Conservation (phyloP, 2,797 vertebrate genomes). For the Girardinus metallicus region DNA sequence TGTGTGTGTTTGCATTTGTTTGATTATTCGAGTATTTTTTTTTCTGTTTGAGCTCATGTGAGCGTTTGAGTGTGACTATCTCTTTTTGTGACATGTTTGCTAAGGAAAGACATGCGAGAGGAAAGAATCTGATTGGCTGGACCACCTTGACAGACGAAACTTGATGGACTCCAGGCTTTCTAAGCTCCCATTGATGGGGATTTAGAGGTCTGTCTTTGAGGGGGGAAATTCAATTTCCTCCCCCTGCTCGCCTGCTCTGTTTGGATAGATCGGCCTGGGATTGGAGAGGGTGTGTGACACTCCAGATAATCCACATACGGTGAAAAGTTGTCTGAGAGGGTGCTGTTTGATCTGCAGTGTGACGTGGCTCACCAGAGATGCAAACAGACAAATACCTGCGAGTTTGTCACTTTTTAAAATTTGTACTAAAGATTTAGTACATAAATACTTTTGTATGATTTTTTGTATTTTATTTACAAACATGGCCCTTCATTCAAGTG, state of each 20-base stretch:
- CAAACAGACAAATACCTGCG: not conserved
- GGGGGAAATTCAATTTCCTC: constrained; percentile 77
- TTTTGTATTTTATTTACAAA: not conserved
- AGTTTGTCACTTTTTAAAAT: constrained; percentile 30
- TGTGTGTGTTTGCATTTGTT: constrained; percentile 45
- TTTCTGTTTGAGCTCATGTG: constrained; percentile 37
- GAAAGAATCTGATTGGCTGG: constrained; percentile 67
- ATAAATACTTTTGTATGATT: too few relatives aligned
- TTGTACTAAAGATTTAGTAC: constrained; percentile 14
- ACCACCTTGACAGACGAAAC: constrained; percentile 79
- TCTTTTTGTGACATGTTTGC: constrained; percentile 36
- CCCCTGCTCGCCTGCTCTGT: constrained; percentile 64
- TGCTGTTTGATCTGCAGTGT: constrained; percentile 54
- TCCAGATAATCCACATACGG: constrained; percentile 65
- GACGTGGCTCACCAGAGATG: constrained; percentile 58
- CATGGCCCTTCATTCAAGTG: not conserved
- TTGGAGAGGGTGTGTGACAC: constrained; percentile 72
- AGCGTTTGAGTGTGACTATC: constrained; percentile 21
- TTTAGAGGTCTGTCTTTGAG: constrained; percentile 77
- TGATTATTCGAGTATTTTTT: constrained; percentile 52
- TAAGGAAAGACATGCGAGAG: constrained; percentile 32
- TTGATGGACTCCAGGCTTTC: constrained; percentile 78
- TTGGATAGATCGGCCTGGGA: constrained; percentile 73
- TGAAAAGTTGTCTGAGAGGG: constrained; percentile 63
- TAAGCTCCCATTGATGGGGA: constrained; percentile 80